A percentile compares a stretch with the other conserved stretches of the same genome.
phyloP scores from a whole-genome alignment of 2,888 invertebrate species.

The Hybos culiciformis region DNA sequence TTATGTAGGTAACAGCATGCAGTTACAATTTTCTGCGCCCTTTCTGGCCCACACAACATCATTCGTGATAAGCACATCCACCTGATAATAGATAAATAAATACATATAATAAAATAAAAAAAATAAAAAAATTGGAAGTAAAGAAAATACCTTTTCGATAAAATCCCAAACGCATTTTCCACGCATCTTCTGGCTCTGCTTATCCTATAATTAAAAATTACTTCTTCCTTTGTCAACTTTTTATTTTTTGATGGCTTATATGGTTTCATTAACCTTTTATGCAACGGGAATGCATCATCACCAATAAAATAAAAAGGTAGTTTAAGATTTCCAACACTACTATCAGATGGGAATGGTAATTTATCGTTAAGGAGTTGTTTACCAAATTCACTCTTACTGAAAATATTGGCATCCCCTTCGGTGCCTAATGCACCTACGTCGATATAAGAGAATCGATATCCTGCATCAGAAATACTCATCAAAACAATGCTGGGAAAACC shows the following conservation, averaged over 20 bases:
- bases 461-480: not conserved
- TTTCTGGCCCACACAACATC: too few relatives aligned
- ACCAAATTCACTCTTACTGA: not conserved
- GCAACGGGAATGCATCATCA: constrained; percentile 6
- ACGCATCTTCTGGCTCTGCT: constrained; percentile 1
- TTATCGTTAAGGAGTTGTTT: not conserved
- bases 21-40: too few relatives aligned
- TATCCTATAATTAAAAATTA: constrained; percentile 1
- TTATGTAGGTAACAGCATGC: too few relatives aligned
- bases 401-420: not conserved
- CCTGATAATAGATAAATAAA: too few relatives aligned
- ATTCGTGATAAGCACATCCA: too few relatives aligned
- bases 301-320: not conserved
- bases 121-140: not conserved
- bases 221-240: not conserved
- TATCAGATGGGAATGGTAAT: not conserved
- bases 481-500: not conserved
- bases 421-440: not conserved
- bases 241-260: not conserved
- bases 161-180: constrained; percentile 1
- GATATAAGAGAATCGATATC: not conserved
- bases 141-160: too few relatives aligned
- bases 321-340: not conserved
- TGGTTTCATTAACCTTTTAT: constrained; percentile 4
- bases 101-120: not conserved